phyloP scores from a whole-genome alignment of 2,888 invertebrate genomes.

The Noctua janthe region DNA sequence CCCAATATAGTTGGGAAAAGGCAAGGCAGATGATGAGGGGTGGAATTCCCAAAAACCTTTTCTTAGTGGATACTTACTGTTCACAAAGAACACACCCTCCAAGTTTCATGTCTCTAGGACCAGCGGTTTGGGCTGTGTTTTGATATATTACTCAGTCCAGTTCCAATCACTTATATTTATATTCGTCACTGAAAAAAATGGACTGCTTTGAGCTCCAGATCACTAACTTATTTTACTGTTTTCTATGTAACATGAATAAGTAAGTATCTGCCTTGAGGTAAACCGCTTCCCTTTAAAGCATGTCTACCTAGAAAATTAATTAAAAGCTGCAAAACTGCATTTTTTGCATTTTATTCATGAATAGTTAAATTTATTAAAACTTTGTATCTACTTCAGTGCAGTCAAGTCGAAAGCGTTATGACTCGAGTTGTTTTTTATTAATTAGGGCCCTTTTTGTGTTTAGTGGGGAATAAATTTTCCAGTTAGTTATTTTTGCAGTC shows the following conservation, averaged over 20 bases:
- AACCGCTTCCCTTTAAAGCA: conserved; percentile 20
- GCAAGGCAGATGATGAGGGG: too few species aligned
- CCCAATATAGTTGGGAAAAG: too few species aligned
- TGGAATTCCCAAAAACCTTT: too few species aligned
- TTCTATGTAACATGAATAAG: conserved; percentile 5
- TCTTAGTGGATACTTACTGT: too few species aligned
- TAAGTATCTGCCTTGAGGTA: neutral
- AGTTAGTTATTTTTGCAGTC: neutral
- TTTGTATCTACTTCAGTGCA: conserved; percentile 5
- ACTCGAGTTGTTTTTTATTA: conserved; percentile 15
- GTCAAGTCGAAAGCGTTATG: neutral
- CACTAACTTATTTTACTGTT: neutral
- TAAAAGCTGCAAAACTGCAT: conserved; percentile 35
- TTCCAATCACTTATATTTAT: neutral
- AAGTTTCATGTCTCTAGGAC: too few species aligned
- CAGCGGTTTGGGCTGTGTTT: too few species aligned
- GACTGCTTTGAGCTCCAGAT: neutral
- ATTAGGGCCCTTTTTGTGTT: neutral
- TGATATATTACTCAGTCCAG: too few species aligned
- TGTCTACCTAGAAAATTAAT: conserved; percentile 31
- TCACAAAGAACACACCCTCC: too few species aligned
- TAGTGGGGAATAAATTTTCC: neutral
- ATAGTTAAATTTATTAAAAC: conserved; percentile 40
- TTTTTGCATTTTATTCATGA: conserved; percentile 18
- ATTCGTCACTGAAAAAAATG: neutral